Base-by-base conservation (phyloP, 35 echinoderm and acorn worm genomes). In the Strongylocentrotus purpuratus region DNA sequence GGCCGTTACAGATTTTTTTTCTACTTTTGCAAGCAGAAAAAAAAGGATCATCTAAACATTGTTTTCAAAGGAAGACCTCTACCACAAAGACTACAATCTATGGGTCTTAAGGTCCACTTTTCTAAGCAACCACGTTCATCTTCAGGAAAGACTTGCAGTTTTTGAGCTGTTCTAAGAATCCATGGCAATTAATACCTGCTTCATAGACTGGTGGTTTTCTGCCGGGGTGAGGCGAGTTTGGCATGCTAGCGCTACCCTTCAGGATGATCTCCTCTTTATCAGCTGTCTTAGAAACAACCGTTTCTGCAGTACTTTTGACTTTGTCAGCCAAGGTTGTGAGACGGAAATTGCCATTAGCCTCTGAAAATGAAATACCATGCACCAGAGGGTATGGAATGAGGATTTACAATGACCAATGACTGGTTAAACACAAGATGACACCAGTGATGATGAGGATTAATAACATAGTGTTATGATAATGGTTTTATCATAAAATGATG, bases 361-460 rank as follows among this genome's bases (percentile, higher is more conserved):
- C 87, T 89, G 87, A 89, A 89, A 89, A 46, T 33, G 87, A 45
- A 45, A 46, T 17, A 89, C 87, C 87, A 89, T 15, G 87, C 12
- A 45, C 32, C 87, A 89, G 33, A 89, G 33, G 45, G 87, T 17
- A 46, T 45, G n/a, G 18, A 33, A 89, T 45, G 87, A 46, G 87
- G 87, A 10, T 7, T 45, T 3, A 41, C 33, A 89, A n/a, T n/a
- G 87, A 45, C 31, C 14, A 31, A 89, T 46, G 45, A 28, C 15
- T 46, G 45, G 87, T 45, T 46, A 89, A 89, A 89, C 6, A 89
- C 86, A 55, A 46, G 94, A 89, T 95, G 94, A 90, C 48, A 89
- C 14, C 13, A 0, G 47, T 58, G 86, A 46, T 89, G 94, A 89
- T 58, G 94, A n/a, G n/a, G n/a, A 89, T 89, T 89, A 22, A 20